Conservation (phyloP, 2,797 vertebrate species). For the Scleropages formosus region DNA sequence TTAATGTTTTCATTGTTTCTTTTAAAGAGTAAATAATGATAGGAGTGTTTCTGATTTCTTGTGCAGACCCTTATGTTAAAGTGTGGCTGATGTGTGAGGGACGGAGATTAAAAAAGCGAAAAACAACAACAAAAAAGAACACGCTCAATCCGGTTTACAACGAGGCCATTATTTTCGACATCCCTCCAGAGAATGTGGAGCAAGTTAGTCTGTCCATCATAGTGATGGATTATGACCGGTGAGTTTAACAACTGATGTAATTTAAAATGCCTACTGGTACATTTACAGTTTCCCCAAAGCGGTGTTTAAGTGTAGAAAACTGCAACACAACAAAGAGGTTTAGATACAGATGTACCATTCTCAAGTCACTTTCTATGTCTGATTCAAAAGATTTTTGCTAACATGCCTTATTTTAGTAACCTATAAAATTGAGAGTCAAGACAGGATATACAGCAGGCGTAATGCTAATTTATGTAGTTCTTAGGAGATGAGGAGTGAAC, state of each 20-base stretch:
- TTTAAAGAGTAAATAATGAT: not conserved
- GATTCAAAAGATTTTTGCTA: too few relatives aligned
- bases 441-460: too few relatives aligned
- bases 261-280: too few relatives aligned
- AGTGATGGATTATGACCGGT: slow-evolving; percentile 98
- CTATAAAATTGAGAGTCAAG: too few relatives aligned
- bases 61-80: slow-evolving; percentile 92
- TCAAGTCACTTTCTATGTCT: too few relatives aligned
- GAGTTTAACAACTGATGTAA: slow-evolving; percentile 39
- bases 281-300: too few relatives aligned
- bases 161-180: slow-evolving; percentile 97
- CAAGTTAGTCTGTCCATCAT: slow-evolving; percentile 95
- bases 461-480: too few relatives aligned
- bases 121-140: slow-evolving; percentile 94
- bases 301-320: too few relatives aligned
- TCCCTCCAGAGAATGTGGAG: slow-evolving; percentile 96
- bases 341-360: too few relatives aligned
- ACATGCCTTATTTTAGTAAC: too few relatives aligned
- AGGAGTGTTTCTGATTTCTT: not conserved
- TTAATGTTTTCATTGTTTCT: not conserved
- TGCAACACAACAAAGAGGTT: too few relatives aligned
- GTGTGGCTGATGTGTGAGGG: slow-evolving; percentile 94
- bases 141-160: slow-evolving; percentile 94
- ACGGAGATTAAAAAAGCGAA: slow-evolving; percentile 89
- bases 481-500: too few relatives aligned